Evolutionary conservation across 1,140 invertebrate genomes (phyloP).

Genomic region (Pseudomyrmex cubaensis): DNA sequence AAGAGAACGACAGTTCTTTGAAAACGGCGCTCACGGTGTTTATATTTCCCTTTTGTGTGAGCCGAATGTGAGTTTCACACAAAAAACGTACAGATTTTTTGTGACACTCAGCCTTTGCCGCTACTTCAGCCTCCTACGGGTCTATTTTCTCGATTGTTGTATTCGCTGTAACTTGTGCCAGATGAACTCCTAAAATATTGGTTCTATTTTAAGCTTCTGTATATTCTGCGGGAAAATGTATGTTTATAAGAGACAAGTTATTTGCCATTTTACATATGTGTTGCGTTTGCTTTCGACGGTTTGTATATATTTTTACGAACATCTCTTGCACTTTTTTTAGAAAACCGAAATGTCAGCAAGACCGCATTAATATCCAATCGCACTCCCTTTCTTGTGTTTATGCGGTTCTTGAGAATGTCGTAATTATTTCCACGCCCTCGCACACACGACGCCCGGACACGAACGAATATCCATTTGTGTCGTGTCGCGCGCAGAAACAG

Average conservation of each 20-base stretch:
- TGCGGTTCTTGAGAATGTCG: not conserved
- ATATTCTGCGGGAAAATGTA: no score
- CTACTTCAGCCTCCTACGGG: not conserved
- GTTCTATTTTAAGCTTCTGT: no score
- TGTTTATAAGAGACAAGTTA: not conserved
- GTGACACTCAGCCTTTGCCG: not conserved
- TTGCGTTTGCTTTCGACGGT: not conserved
- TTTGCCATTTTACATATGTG: not conserved
- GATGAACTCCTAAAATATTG: no score
- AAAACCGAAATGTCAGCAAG: constrained; percentile 12
- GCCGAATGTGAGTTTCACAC: not conserved
- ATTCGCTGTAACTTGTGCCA: not conserved
- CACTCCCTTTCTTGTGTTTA: not conserved
- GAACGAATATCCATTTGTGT: constrained; percentile 47
- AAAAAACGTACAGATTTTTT: not conserved
- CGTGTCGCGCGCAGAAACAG: constrained; percentile 51
- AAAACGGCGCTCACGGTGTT: not conserved
- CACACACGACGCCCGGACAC: not conserved
- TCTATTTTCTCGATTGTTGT: not conserved
- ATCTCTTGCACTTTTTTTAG: not conserved
- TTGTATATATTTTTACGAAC: not conserved
- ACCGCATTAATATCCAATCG: constrained; percentile 35
- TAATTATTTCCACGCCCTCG: constrained; percentile 50
- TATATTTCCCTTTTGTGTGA: not conserved
- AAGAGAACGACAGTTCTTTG: not conserved